A percentile compares a stretch with the other conserved stretches of the same genome.
Evolutionary conservation across 2,797 vertebrate genomes (phyloP).

Genomic region (Oreochromis grahami): DNA sequence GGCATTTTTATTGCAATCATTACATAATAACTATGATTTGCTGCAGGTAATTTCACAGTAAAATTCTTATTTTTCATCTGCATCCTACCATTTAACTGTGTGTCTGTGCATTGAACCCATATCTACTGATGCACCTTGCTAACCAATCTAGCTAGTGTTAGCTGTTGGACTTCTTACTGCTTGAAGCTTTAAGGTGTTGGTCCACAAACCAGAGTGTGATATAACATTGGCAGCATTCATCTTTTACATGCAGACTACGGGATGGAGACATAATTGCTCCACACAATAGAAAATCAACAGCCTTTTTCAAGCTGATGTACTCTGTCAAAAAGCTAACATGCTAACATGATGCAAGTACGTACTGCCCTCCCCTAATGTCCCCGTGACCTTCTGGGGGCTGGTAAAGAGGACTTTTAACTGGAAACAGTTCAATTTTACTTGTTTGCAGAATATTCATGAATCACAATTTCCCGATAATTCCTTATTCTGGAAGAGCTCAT

Average conservation of each 20-base stretch:
- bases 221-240: neutral
- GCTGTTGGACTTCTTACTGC: neutral
- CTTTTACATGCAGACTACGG: neutral
- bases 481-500: neutral
- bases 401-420: neutral
- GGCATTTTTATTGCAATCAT: neutral
- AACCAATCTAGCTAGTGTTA: neutral
- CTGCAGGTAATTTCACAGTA: neutral
- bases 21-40: neutral
- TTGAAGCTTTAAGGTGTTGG: neutral
- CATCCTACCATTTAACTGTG: neutral
- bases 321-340: neutral
- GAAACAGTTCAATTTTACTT: neutral
- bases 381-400: neutral
- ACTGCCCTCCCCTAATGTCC: neutral
- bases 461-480: neutral
- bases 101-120: neutral
- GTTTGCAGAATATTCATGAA: constrained; percentile 27
- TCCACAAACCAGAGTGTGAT: neutral
- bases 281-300: neutral
- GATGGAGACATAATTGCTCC: neutral
- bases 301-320: neutral
- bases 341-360: neutral
- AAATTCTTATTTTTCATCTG: neutral
- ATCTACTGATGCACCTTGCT: neutral